Base-by-base conservation (phyloP, 2,797 vertebrate genomes). In the Crenichthys baileyi region DNA sequence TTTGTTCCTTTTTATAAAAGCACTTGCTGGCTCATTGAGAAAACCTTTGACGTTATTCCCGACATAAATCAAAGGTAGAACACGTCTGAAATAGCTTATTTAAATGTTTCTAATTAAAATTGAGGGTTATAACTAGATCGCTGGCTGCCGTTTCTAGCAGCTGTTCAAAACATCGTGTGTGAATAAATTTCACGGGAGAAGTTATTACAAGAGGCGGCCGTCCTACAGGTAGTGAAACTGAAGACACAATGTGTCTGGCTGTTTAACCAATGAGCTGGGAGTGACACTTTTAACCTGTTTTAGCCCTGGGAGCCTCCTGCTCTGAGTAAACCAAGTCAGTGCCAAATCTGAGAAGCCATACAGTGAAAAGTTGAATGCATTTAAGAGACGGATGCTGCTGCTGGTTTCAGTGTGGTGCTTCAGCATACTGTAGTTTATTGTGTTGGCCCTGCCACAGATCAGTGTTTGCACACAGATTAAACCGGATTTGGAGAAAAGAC, bases 341-440 rank as follows among this genome's bases (percentile, higher is more conserved):
- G 67, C 67, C 51, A 39, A 56, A n/a, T 16, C 36, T 41, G 4
- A 56, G 36, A 73, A 39, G 71, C 22, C 71, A 9, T 13, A n/a
- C 31, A 39, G 51, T 8, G 20, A 36, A 15, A 26, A 51, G 5
- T 24, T 31, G 85, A 82, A 83, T 68, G 73, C 67, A 50, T 70
- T 60, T 46, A 29, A 55, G 41, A 39, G 29, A 55, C 11, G 2
- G 15, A 72, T 36, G 51, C 51, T 55, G 50, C 48, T 26, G n/a
- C 70, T 50, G 16, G 26, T 24, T 41, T 13, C 36, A 1, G 9
- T 41, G 36, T 5, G 63, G 4, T 22, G 63, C 31, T 46, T 68
- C 22, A 24, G 8, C 12, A n/a, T n/a, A 3, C 39, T n/a, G 9
- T 24, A 22, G 51, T 53, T 53, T 20, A 13, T 44, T 24, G 41